A percentile compares a stretch with the other conserved stretches of the same genome.
These are phyloP conservation scores for Agrotis segetum DNA, from an alignment of 2,888 invertebrate genomes.

Conservation along the genomic window DNA sequence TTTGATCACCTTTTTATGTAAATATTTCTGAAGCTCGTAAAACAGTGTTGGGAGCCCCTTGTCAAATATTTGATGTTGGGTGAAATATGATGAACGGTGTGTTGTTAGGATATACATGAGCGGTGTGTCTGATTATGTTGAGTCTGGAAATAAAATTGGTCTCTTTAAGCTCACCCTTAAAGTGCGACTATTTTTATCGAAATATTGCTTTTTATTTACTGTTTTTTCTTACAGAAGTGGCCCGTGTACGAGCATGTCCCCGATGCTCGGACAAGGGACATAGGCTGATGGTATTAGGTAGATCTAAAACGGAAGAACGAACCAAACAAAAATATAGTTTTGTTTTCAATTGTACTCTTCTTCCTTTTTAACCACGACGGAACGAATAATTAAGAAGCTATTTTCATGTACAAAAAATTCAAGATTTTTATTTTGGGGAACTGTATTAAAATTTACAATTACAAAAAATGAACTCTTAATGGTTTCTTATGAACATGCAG, in stretches of 20 bases:
- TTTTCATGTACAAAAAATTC: neutral
- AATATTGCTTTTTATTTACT: neutral
- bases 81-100: conserved; percentile 48
- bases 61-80: conserved; percentile 55
- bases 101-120: conserved; percentile 14
- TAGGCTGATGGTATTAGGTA: neutral
- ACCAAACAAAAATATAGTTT: conserved; percentile 1
- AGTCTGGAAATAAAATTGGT: neutral
- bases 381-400: neutral
- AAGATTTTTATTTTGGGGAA: neutral
- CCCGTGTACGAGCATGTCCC: too few relatives aligned
- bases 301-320: neutral
- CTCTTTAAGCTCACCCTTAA: too few relatives aligned
- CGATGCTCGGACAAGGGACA: too few relatives aligned
- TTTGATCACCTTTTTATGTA: conserved; percentile 62
- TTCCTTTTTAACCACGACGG: too few relatives aligned
- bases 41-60: conserved; percentile 42
- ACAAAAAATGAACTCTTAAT: neutral
- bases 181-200: neutral
- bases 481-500: too few relatives aligned
- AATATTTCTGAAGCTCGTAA: conserved; percentile 57
- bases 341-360: neutral
- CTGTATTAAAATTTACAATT: too few relatives aligned
- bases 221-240: too few relatives aligned
- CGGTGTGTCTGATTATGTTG: neutral